phyloP scores from a whole-genome alignment of 2,888 invertebrate genomes.

The Latrodectus elegans region DNA sequence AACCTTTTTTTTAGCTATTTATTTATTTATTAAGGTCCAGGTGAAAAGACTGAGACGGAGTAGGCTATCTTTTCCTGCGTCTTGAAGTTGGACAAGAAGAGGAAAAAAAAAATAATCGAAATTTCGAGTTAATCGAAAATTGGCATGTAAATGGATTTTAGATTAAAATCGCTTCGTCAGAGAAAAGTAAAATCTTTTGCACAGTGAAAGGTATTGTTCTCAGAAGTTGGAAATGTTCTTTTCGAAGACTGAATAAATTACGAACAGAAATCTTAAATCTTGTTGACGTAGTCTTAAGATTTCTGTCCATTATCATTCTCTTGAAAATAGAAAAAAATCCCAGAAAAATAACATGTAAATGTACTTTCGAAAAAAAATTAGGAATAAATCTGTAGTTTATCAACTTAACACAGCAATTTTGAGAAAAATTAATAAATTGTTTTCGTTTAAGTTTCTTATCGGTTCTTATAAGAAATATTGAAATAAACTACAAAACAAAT shows the following conservation, averaged over 20 bases:
- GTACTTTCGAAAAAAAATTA: too few relatives aligned
- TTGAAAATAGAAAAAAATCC: too few relatives aligned
- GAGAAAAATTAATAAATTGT: too few relatives aligned
- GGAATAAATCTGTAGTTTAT: too few relatives aligned
- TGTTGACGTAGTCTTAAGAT: too few relatives aligned
- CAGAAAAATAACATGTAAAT: too few relatives aligned
- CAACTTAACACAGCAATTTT: too few relatives aligned
- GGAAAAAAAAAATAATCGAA: slow-evolving; percentile 17
- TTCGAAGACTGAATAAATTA: neutral
- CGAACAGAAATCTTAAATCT: neutral
- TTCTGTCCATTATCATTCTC: too few relatives aligned
- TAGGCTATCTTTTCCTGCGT: neutral
- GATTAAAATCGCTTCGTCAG: slow-evolving; percentile 36
- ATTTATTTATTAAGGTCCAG: slow-evolving; percentile 19
- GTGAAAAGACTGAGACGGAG: slow-evolving; percentile 7
- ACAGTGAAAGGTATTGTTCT: neutral
- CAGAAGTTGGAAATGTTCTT: neutral
- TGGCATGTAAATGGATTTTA: slow-evolving; percentile 63
- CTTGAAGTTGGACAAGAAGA: slow-evolving; percentile 1
- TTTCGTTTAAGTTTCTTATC: too few relatives aligned
- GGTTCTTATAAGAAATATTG: too few relatives aligned
- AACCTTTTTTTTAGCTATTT: slow-evolving; percentile 1
- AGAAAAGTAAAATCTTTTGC: slow-evolving; percentile 16
- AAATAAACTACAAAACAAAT: too few relatives aligned
- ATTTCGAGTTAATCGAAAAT: slow-evolving; percentile 54